Base-by-base conservation (phyloP, 1,140 invertebrate species). In the Thaumetopoea pityocampa region DNA sequence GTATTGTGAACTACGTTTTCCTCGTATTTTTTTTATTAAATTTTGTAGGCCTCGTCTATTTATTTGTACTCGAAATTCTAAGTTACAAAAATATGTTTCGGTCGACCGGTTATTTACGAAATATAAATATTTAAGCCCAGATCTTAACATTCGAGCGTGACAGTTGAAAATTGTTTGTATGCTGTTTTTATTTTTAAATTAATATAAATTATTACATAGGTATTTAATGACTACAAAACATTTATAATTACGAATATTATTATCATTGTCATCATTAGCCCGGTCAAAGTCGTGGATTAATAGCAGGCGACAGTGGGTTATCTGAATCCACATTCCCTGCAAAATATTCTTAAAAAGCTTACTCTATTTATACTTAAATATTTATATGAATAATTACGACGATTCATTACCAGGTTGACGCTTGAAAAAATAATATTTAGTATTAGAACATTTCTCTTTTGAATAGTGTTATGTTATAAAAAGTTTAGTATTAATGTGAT, bases 21-120 rank as follows among this genome's bases (percentile, higher is more conserved):
- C 19, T 29, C 15, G 8, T 37, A 40, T 22, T 10, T 8, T 11
- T 43, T 28, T 14, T 47, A 50, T 47, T 50, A 60, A 45, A 52
- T 60, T 59, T 54, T 30, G 38, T 56, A 51, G 63, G 58, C 68
- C 65, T 71, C 68, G 64, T 58, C 24, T 11, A 24, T 46, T 50
- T 48, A 48, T 58, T 35, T 46, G 44, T 44, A 17, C 9, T 10
- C 20, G 42, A 35, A 22, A 10, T 42, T 28, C 27, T 14, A 15
- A 15, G 29, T 60, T 60, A 37, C 52, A 34, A 56, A 51, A 60
- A 51, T 48, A 54, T 47, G 47, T 45, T 46, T 52, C 56, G 53
- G 50, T 50, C 51, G 44, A 57, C 49, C 44, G 57, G 23, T 20
- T 32, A 37, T 60, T 61, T 61, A 57, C 61, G 53, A 60, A 65